Base-by-base conservation (phyloP, 2,888 invertebrate genomes). In the Drosophila austrosaltans region DNA sequence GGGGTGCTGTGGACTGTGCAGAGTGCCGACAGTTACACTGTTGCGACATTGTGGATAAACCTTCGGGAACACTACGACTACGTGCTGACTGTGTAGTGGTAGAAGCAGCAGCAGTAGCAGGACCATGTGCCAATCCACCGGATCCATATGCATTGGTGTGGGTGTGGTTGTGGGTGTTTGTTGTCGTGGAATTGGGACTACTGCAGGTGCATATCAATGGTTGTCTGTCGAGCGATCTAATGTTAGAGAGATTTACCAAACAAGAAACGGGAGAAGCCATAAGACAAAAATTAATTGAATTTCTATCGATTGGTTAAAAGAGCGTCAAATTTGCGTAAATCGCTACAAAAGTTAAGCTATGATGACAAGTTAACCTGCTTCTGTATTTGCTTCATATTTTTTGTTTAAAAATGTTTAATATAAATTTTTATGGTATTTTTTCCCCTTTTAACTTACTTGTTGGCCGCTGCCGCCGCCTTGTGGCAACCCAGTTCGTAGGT, bases 21-120 rank as follows among this genome's bases (percentile, higher is more conserved):
- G 82, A 79, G 69, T 87, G 89, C 61, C 89, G 87, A 73, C 92
- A 92, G 75, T 89, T 91, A 77, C 92, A 92, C 72, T 90, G 87
- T 78, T 92, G 91, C 56, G 91, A 89, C 72, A 90, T 91, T 62
- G 89, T 86, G 20, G 93, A 92, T 39, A 92, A 77, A 28, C 92
- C 93, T 77, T 93, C 92, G 2, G 92, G 92, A 28, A 92, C 93
- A 69, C 92, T 92, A 65, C 92, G 91, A 67, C 92, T 92, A 67
- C 91, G 89, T 56, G 82, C 73, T 53, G 91, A 91, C n/a, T 78
- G 87, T 63, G 76, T 79, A 75, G 75, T 65, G 64, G 76, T 79
- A 75, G 75, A 63, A 4, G 39, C 79, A 70, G 28, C 79, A 59
- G 63, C 78, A 71, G 74, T 79, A 74, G 74, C 85, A 42, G 25